phyloP scores from a whole-genome alignment of 2,797 vertebrate species.

The Pterois miles region DNA sequence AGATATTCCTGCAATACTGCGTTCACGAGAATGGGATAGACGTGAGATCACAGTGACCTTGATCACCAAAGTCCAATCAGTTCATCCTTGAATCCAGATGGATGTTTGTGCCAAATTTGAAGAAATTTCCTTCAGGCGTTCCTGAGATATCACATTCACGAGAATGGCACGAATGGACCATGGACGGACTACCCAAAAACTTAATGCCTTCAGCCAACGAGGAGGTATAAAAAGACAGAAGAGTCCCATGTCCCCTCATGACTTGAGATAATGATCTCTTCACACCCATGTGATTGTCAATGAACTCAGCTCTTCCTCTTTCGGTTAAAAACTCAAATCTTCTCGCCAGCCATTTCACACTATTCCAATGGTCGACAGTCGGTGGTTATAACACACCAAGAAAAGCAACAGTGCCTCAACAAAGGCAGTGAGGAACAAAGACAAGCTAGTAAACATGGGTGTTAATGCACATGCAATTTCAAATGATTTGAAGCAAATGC shows the following conservation, averaged over 20 bases:
- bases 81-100: too few species aligned
- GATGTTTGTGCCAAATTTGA: too few species aligned
- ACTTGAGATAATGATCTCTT: conserved; percentile 17
- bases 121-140: too few species aligned
- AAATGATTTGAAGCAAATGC: background rate
- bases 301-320: background rate
- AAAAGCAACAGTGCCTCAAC: too few species aligned
- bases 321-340: background rate
- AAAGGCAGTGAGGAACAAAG: background rate
- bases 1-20: too few species aligned
- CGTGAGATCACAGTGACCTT: too few species aligned
- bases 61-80: too few species aligned
- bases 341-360: background rate
- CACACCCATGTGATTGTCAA: background rate
- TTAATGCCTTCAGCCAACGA: too few species aligned
- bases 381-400: fast-evolving
- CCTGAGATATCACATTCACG: too few species aligned
- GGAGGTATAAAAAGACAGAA: conserved; percentile 19
- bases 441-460: background rate
- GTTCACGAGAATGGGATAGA: too few species aligned
- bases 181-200: too few species aligned
- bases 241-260: background rate
- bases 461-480: background rate
- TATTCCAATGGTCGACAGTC: background rate
- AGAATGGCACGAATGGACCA: too few species aligned